Evolutionary conservation across 2,113 vertebrate species (phyloP), one percentile per base, ranked within the genome.

Genomic region (Colaptes auratus): DNA sequence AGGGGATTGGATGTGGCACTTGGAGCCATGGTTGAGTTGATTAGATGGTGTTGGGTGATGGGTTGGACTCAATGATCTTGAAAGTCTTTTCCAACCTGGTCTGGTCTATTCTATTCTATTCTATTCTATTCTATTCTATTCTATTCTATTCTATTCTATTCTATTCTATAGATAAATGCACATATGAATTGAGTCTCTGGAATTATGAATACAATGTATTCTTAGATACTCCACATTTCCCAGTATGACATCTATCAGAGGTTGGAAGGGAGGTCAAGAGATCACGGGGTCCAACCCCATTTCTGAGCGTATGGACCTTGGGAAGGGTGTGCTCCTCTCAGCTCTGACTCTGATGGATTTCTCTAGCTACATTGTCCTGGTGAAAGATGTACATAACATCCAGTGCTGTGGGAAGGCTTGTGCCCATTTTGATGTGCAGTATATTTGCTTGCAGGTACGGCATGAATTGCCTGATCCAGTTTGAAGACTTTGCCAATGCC

Each of bases 401-500:
- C 23, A 67, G 3, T 15, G 10, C 50, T 58, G 15, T 18, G 9
- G 56, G 50, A 61, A 56, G 61, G 9, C 4, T 33, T 79, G 9
- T 8, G 10, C 89, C 42, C 24, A 28, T 72, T 93, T 84, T 61
- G 78, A 71, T 71, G 64, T 76, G 30, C 21, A 33, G 50, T 52
- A 23, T 64, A 72, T 83, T 80, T 17, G 56, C 24, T 83, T 93
- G 35, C 97, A 99, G 99, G 96, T 99, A 99, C 0, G 98, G 99
- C 85, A 99, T 99, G 98, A 99, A 98, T 93, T 99, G 99, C 79
- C 98, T 99, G 50, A 98, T 99, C 93, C 99, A 99, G 96, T 99
- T 99, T 98, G 99, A 99, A 97, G 99, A 99, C 82, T 99, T 99
- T 85, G 99, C 98, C 92, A 99, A 99, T 76, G 98, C 97, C 96